Percentiles rank a stretch among this genome's conserved stretches.
phyloP scores from a whole-genome alignment of 2,888 invertebrate genomes.

The Euproctis similis region DNA sequence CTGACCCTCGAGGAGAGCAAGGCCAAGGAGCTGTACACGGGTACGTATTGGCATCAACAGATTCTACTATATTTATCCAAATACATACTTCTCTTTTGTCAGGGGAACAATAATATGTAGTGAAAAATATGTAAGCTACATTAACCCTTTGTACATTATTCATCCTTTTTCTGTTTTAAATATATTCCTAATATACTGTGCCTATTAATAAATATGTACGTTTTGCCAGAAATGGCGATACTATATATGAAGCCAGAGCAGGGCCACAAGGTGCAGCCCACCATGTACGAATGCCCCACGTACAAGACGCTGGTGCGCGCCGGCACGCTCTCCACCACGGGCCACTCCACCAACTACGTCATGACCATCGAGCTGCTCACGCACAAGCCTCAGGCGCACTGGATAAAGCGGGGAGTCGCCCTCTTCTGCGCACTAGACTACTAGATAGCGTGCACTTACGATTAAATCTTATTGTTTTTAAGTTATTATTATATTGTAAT shows the following conservation, averaged over 20 bases:
- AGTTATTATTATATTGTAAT: no score
- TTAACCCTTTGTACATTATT: no score
- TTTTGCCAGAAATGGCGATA: conserved; percentile 82
- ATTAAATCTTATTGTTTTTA: no score
- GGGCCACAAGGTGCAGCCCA: conserved; percentile 64
- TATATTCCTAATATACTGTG: no score
- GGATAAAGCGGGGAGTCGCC: conserved; percentile 87
- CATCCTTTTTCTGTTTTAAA: no score
- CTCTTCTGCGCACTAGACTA: conserved; percentile 83
- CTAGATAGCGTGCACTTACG: no score
- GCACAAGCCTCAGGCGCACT: conserved; percentile 79
- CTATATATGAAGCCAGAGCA: conserved; percentile 82
- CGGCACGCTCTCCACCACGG: conserved; percentile 85
- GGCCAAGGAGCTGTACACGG: conserved; percentile 82
- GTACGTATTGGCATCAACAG: no score
- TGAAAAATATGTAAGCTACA: no score
- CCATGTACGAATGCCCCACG: conserved; percentile 81
- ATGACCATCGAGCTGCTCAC: conserved; percentile 82
- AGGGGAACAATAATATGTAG: no score
- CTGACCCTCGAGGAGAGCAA: conserved; percentile 75
- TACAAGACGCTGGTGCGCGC: conserved; percentile 87
- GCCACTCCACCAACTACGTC: conserved; percentile 90
- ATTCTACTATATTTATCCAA: no score
- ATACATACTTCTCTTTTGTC: no score
- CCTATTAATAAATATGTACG: no score